Percentiles rank a stretch among this genome's conserved stretches.
Evolutionary conservation across 2,113 vertebrate genomes (phyloP).

Genomic region (Hippopotamus amphibius): DNA sequence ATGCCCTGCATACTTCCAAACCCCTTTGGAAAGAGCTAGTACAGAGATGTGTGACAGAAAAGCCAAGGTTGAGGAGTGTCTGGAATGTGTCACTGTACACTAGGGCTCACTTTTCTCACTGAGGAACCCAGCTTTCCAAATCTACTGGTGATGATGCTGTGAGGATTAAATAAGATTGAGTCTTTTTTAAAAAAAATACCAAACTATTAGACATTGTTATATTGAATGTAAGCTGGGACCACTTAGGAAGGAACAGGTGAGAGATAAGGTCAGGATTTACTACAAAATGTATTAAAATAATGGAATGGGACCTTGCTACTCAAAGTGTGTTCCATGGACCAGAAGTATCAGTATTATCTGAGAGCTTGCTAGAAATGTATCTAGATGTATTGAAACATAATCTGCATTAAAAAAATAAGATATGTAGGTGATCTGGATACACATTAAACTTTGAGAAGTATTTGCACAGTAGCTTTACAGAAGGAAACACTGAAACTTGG

Average conservation of each 20-base stretch:
- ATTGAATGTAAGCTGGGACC: background rate
- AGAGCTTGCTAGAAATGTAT: background rate
- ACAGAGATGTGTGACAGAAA: background rate
- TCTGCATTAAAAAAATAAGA: background rate
- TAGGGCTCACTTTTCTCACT: background rate
- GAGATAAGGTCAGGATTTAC: background rate
- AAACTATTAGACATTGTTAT: background rate
- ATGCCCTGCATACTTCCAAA: background rate
- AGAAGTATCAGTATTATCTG: background rate
- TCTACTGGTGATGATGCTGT: background rate
- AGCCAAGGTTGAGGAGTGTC: background rate
- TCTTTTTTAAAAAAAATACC: background rate
- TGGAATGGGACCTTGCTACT: background rate
- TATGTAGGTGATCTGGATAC: background rate
- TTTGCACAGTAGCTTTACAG: background rate
- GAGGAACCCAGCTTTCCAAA: background rate
- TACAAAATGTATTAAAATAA: background rate
- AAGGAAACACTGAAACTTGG: background rate
- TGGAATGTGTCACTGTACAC: too few relatives aligned
- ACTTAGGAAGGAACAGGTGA: background rate
- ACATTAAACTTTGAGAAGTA: background rate
- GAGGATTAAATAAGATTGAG: background rate
- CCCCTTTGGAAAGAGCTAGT: background rate
- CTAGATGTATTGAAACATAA: background rate
- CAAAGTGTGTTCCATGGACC: background rate